phyloP scores from a whole-genome alignment of 30 jellyfish, hydroid and myxozoan genomes.

The Rhopilema esculentum region DNA sequence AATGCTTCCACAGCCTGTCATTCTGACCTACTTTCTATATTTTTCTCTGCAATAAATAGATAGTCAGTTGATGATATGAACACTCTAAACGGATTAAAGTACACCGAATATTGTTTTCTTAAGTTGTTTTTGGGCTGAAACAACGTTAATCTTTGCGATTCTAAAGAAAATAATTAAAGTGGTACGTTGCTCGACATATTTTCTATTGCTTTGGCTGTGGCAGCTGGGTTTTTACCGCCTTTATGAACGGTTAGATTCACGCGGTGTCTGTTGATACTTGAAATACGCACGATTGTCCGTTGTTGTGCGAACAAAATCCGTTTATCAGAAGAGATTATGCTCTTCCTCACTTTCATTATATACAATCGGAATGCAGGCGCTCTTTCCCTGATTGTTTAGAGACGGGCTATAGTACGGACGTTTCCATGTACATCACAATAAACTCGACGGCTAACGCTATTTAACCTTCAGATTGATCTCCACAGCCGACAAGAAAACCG shows the following conservation, averaged over 20 bases:
- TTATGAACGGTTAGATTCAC: not conserved
- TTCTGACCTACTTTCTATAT: not conserved
- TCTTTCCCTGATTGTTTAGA: not conserved
- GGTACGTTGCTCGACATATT: not conserved
- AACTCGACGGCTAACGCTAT: not conserved
- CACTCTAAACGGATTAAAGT: not conserved
- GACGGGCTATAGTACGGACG: not conserved
- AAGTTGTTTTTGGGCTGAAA: not conserved
- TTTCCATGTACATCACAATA: not conserved
- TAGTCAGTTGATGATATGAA: not conserved
- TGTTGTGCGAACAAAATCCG: slow-evolving; percentile 37
- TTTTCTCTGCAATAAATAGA: not conserved
- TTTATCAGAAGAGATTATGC: slow-evolving; percentile 46
- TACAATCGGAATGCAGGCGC: slow-evolving; percentile 6
- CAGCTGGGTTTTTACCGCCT: not conserved
- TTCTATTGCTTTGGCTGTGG: not conserved
- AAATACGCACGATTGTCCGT: slow-evolving; percentile 35
- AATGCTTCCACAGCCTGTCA: not conserved
- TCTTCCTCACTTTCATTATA: slow-evolving; percentile 6
- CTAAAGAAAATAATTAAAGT: not conserved
- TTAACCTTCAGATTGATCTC: not conserved
- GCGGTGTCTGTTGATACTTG: slow-evolving; percentile 50
- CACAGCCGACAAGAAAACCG: not conserved
- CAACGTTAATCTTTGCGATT: not conserved
- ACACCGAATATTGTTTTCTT: not conserved